These are phyloP conservation scores for Drosophila lacteicornis DNA, from an alignment of 1,140 invertebrate genomes.

Conservation along the genomic window DNA sequence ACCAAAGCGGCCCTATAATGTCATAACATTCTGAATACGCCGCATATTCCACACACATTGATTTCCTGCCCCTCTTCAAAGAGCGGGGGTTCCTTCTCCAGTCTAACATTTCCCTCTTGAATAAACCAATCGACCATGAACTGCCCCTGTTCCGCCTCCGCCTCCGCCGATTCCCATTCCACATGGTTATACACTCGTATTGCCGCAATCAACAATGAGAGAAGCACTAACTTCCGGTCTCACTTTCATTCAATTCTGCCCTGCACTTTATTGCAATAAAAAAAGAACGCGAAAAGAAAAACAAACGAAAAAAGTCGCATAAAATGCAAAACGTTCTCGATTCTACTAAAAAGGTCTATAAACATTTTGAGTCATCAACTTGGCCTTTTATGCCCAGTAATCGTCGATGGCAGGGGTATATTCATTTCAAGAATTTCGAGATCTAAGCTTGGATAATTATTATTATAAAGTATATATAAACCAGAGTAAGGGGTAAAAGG, in stretches of 20 bases:
- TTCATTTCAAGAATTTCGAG: no score
- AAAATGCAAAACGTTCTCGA: constrained; percentile 63
- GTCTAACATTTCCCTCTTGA: constrained; percentile 43
- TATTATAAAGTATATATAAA: no score
- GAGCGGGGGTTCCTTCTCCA: constrained; percentile 1
- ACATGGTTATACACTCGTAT: constrained; percentile 10
- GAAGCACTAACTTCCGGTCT: constrained; percentile 64
- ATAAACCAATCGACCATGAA: constrained; percentile 49
- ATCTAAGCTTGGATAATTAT: no score
- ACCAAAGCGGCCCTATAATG: constrained; percentile 18
- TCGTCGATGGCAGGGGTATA: background rate
- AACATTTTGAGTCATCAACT: constrained; percentile 63
- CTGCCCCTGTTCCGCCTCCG: constrained; percentile 5
- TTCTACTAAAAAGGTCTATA: constrained; percentile 62
- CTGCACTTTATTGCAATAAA: constrained; percentile 58
- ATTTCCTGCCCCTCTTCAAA: constrained; percentile 26
- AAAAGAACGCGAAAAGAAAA: constrained; percentile 10
- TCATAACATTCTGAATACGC: constrained; percentile 28
- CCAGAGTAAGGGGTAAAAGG: no score
- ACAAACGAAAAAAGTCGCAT: constrained; percentile 48
- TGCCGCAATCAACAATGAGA: constrained; percentile 51
- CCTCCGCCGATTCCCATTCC: constrained; percentile 4
- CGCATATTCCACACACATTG: constrained; percentile 19
- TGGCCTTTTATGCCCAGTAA: constrained; percentile 4
- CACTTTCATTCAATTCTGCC: constrained; percentile 63